These are phyloP conservation scores for Caenorhabditis japonica DNA, from an alignment of 2,888 invertebrate species.

Conservation along the genomic window DNA sequence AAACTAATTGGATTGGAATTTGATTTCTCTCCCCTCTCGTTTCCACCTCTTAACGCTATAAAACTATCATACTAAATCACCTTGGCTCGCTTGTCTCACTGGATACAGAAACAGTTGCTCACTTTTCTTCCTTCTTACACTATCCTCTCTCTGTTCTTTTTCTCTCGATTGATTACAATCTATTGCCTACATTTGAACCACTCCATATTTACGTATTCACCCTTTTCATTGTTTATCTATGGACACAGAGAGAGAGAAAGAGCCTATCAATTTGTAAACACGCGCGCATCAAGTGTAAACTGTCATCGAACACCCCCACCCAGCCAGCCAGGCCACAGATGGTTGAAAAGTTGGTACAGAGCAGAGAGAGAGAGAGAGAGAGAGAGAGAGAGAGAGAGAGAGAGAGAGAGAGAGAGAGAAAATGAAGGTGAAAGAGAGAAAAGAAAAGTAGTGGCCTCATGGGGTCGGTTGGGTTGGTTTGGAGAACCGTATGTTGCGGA, in stretches of 20 bases:
- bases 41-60: conserved; percentile 4
- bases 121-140: conserved; percentile 5
- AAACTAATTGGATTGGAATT: conserved; percentile 2
- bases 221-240: conserved; percentile 10
- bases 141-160: background rate
- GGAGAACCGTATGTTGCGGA: conserved; percentile 42
- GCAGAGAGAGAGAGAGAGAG: background rate
- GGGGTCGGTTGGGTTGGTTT: no score
- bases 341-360: background rate
- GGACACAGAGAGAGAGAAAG: no score
- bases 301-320: conserved; percentile 15
- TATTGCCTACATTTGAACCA: background rate
- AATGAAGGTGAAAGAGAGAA: no score
- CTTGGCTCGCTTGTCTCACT: background rate
- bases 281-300: conserved; percentile 8
- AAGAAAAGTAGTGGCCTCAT: conserved; percentile 18
- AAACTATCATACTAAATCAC: conserved; percentile 26
- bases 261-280: conserved; percentile 33
- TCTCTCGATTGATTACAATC: conserved; percentile 4
- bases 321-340: conserved; percentile 9
- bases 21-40: background rate
- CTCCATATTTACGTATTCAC: background rate
- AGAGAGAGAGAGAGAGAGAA: no score
- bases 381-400: no score
- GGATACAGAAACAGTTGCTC: conserved; percentile 11